Base-by-base conservation (phyloP, 2,797 vertebrate genomes). In the Gallinago stenura region DNA sequence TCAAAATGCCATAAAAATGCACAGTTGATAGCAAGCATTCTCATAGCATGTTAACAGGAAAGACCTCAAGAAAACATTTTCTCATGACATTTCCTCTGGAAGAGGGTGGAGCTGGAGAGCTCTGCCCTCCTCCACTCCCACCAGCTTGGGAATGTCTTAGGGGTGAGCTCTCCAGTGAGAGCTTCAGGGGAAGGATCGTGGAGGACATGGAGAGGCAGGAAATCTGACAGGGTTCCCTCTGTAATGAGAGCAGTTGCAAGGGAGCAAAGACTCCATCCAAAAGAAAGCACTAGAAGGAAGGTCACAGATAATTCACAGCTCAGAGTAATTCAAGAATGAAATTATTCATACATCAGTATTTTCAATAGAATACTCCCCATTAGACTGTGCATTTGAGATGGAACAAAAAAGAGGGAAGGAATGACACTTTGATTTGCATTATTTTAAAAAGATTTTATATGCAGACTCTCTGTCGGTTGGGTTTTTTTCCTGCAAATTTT, bases 31-130 rank as follows among this genome's bases (percentile, higher is more conserved):
- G 81, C 94, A 93, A 92, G 93, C 68, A 91, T 96, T 97, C 95
- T 93, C 97, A 96, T 81, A 97, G 91, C 50, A 95, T 94, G 68
- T 92, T 97, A 95, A 72, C 86, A 94, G 89, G 69, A 96, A 96
- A 97, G 94, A 95, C 79, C 89, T 95, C 95, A 80, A 95, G 95
- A 94, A 96, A 96, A 85, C 83, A 95, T 97, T 97, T 97, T 97
- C 97, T 97, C 97, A 97, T 93, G 97, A 97, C 97, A 97, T 97
- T 97, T 97, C 95, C 89, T 96, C 89, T 97, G 80, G 66, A 97
- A 96, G 76, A 91, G 94, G 95, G 97, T 95, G 96, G 97, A 95
- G 93, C 78, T 76, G 91, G 41, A 91, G 71, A 78, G 50, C 62
- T 71, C 82, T 87, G 79, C 53, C 48, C 76, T 95, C 65, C 72